These are phyloP conservation scores for Addax nasomaculatus DNA, from an alignment of 2,113 vertebrate species.

Conservation along the genomic window DNA sequence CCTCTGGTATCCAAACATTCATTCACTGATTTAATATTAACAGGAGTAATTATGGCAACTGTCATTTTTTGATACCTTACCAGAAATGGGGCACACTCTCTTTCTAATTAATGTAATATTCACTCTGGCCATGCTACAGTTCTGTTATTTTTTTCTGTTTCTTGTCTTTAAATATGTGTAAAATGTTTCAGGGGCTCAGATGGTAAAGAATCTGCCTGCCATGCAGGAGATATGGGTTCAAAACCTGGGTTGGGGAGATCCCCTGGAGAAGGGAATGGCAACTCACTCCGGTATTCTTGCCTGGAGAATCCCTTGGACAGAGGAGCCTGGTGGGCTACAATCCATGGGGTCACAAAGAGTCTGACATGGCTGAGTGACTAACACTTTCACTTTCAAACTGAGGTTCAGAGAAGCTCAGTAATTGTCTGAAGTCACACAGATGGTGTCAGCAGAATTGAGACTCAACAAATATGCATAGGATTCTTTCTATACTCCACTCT, in stretches of 20 bases:
- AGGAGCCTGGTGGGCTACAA: neutral
- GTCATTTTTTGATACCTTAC: neutral
- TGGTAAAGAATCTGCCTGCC: neutral
- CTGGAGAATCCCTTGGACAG: neutral
- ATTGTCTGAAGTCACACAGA: neutral
- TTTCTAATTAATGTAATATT: neutral
- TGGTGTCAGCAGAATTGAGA: neutral
- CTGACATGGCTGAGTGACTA: neutral
- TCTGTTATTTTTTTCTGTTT: neutral
- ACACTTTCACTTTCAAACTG: neutral
- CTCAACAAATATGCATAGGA: neutral
- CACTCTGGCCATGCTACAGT: neutral
- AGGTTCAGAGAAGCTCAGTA: neutral
- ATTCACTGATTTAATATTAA: neutral
- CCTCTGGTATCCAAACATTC: too few species aligned
- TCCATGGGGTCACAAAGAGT: neutral
- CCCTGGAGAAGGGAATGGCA: neutral
- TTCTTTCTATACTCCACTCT: neutral
- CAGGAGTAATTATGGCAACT: neutral
- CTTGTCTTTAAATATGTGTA: neutral
- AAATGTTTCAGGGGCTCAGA: neutral
- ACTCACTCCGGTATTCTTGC: neutral
- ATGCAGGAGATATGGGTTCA: neutral
- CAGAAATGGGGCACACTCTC: fast-evolving
- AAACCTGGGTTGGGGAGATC: neutral